Evolutionary conservation across 1,140 invertebrate species (phyloP), one percentile per base, ranked within the genome.

Genomic region (Calephelis nemesis): DNA sequence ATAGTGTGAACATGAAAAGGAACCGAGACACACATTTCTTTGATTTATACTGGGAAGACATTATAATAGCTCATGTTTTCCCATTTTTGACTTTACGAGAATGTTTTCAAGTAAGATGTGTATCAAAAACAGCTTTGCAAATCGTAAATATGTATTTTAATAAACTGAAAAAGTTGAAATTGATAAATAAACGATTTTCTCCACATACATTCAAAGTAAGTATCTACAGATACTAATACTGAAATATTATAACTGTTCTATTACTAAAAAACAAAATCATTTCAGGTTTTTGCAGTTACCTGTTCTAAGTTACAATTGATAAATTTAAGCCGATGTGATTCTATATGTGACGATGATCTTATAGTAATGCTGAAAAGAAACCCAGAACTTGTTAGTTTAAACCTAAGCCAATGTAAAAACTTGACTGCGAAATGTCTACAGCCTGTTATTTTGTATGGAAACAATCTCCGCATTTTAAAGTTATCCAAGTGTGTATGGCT

Each of bases 21-120:
- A 88, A 85, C 66, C 75, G 87, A 71, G 88, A 88, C 49, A 88
- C 82, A n/a, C 87, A 88, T 70, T 69, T 94, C 15, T 93, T 93
- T 69, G 93, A 94, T 75, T 80, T 94, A 39, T 92, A 88, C 66
- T 94, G 93, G 93, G 92, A 93, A 69, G 93, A 94, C 77, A 92
- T 94, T 70, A 81, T 94, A 45, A 89, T 94, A 15, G 84, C 92
- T 0, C 85, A 92, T 66, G 73, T 94, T 54, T 71, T 93, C n/a
- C 82, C 83, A 0, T 83, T 89, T 65, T 75, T 94, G 15, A 79
- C 90, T 7, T 82, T 94, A 4, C 85, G 88, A 30, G 93, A 94
- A 63, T 92, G 93, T 70, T 94, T 94, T 62, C 92, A 90, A 77
- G 86, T 94, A 75, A 90, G 93, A 39, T 91, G 92, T 72, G 93